Evolutionary conservation across 2,888 invertebrate species (phyloP).

Genomic region (Cerastis leucographa): DNA sequence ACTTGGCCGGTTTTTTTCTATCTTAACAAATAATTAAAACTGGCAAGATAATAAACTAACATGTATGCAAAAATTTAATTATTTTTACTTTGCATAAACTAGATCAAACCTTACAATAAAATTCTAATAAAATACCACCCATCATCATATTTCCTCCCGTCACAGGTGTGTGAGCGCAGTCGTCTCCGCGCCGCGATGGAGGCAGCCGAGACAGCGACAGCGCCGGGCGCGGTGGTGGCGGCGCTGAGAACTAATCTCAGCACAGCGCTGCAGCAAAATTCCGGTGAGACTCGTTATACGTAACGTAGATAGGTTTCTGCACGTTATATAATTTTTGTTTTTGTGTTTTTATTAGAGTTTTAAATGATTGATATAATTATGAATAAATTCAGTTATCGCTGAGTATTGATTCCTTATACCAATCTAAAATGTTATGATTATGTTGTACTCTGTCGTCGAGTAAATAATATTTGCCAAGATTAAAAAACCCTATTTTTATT

Average conservation of each 20-base stretch:
- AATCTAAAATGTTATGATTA: background rate
- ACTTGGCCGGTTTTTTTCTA: too few relatives aligned
- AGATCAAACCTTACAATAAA: background rate
- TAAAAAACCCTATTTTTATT: background rate
- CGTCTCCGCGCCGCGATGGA: constrained; percentile 84
- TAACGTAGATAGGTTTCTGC: constrained; percentile 24
- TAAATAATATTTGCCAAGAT: background rate
- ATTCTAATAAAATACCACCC: background rate
- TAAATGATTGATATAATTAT: background rate
- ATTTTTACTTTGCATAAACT: background rate
- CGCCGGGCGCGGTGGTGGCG: constrained; percentile 86
- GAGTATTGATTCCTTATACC: background rate
- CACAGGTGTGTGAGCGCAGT: constrained; percentile 84
- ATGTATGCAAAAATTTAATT: too few relatives aligned
- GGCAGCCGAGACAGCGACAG: constrained; percentile 77
- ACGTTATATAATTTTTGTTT: background rate
- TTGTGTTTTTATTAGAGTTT: background rate
- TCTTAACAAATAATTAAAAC: too few relatives aligned
- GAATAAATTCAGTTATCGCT: background rate
- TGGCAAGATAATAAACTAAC: too few relatives aligned
- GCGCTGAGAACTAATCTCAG: constrained; percentile 91
- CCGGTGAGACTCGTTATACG: constrained; percentile 80
- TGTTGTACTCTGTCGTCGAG: background rate
- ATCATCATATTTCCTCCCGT: rapidly evolving
- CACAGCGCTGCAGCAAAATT: constrained; percentile 94